A percentile compares a stretch with the other conserved stretches of the same genome.
phyloP scores from a whole-genome alignment of 37 sponge, comb jelly and placozoan species.

The Lycopodina hypogea region DNA sequence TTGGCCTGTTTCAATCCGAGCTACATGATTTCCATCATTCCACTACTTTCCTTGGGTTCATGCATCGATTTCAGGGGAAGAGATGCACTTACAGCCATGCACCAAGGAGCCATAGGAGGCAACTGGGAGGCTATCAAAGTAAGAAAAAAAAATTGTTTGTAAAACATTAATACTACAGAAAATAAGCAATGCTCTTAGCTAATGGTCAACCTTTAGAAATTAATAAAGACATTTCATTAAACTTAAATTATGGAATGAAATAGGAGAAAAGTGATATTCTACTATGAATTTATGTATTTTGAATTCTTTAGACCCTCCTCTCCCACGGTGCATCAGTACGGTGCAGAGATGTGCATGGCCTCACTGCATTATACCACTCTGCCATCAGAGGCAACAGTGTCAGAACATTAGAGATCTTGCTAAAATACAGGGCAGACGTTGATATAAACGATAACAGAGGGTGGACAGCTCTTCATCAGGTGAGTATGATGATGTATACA shows the following conservation, averaged over 20 bases:
- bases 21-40: slow-evolving; percentile 49
- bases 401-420: slow-evolving; percentile 51
- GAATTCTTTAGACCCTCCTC: slow-evolving; percentile 54
- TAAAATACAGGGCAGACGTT: slow-evolving; percentile 61
- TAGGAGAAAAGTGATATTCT: too few relatives aligned
- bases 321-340: slow-evolving; percentile 89
- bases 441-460: slow-evolving; percentile 65
- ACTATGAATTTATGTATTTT: too few relatives aligned
- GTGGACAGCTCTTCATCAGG: slow-evolving; percentile 95
- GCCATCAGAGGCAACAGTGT: slow-evolving; percentile 77
- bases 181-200: too few relatives aligned
- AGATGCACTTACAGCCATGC: slow-evolving; percentile 87
- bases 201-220: too few relatives aligned
- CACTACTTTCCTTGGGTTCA: slow-evolving; percentile 78
- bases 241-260: too few relatives aligned
- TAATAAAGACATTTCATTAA: too few relatives aligned
- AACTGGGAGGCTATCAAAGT: slow-evolving; percentile 77
- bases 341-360: slow-evolving; percentile 79
- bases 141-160: too few relatives aligned
- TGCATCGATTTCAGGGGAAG: slow-evolving; percentile 85
- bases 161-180: too few relatives aligned
- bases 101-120: slow-evolving; percentile 88
- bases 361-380: slow-evolving; percentile 88
- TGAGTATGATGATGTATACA: too few relatives aligned
- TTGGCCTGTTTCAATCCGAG: slow-evolving; percentile 60